Evolutionary conservation across 2,797 vertebrate genomes (phyloP), one percentile per base, ranked within the genome.

Genomic region (Poecilia wingei): DNA sequence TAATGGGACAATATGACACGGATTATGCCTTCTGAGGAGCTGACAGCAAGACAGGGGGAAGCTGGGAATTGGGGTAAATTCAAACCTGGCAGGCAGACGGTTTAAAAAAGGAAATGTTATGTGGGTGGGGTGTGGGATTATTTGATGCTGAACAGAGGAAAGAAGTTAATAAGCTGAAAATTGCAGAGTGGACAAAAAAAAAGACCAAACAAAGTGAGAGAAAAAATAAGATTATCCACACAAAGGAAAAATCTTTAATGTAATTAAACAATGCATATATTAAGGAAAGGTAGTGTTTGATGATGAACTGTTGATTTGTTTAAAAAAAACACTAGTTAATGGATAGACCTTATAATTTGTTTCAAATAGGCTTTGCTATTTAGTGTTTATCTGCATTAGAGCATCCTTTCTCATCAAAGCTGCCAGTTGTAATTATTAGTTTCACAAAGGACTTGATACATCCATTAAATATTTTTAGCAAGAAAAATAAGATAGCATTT

Each of bases 1-100:
- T 95, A 94, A 95, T 94, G 84, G 93, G 94, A 95, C 94, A 95
- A 92, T 95, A 94, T 95, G 94, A 94, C 89, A 94, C 81, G 88
- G 93, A 94, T 93, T 94, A 94, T 87, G 87, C 87, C 88, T 82
- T 89, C 87, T 88, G 86, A 85, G 89, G 84, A 78, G 77, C 80
- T 68, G 86, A 84, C 72, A 77, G 55, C 64, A 73, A 80, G 79
- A 73, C 64, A 73, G 47, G 70, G 76, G 77, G 14, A 69, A 69
- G 45, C 69, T 59, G 73, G 72, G 61, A 51, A 66, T 41, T 31
- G 64, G 71, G 78, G 79, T 55, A 75, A 77, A 82, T 74, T 78
- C 71, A 80, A 77, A 85, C 73, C n/a, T 72, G 72, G 59, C 72
- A 76, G 39, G 72, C 66, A 25, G 68, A 72, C 73, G 71, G 70